Evolutionary conservation across 2,113 vertebrate species (phyloP), one percentile per base, ranked within the genome.

Genomic region (Ornithorhynchus anatinus): DNA sequence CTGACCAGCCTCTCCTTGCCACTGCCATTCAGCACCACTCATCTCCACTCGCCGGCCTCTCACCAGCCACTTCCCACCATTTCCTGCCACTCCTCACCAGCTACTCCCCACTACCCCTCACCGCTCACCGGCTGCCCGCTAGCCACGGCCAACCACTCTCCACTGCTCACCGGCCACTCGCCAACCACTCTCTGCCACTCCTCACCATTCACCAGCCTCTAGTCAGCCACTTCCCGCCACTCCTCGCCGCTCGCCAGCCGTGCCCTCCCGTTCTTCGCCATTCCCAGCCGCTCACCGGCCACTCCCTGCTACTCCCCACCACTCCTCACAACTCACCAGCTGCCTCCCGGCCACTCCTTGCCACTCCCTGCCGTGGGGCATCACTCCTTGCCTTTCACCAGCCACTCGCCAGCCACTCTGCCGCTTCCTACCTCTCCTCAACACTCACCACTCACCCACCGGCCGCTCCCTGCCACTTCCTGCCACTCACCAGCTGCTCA

Each of bases 241-340:
- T 25, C 5, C 44, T 25, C 23, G 12, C 7, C 22, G 10, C 43
- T n/a, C 43, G 5, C 10, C 0, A 0, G 2, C 17, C 4, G 1
- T 0, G 8, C 7, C 10, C 2, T 17, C 1, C 8, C 4, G 2
- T 12, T 17, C 36, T 5, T 1, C 5, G 12, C 2, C 23, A 4
- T 9, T n/a, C 8, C 15, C 7, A 1, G 3, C 7, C 4, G 7
- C 36, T 32, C 32, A n/a, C n/a, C 1, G 17, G 0, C 8, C 0
- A 0, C 16, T 7, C 25, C 10, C 1, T 20, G 7, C 1, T 4
- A 2, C 9, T 10, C 1, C 7, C 5, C 1, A 3, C 1, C 0
- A 1, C 10, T 0, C 44, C 22, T 2, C 12, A 0, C 31, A 19
- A 10, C 42, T 1, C 40, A 42, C 17, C 10, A 13, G n/a, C 40